Percentiles rank a stretch among this genome's conserved stretches.
Conservation (phyloP, 2,888 invertebrate species). For the Diadegma fenestrale region DNA sequence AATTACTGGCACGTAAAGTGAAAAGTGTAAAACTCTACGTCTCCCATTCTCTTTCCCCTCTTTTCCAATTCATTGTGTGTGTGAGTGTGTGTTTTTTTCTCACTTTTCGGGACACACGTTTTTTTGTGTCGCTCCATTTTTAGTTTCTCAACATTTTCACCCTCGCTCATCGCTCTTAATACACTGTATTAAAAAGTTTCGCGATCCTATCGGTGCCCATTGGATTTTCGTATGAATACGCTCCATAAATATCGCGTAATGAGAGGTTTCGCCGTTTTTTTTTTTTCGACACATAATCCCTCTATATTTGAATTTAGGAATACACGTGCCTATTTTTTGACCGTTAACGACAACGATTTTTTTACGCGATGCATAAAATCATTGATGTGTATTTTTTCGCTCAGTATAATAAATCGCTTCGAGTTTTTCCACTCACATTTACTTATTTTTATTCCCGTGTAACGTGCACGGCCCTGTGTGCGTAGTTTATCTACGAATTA, state of each 20-base stretch:
- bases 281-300: background rate
- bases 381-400: background rate
- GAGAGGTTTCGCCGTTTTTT: background rate
- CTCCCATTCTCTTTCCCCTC: slow-evolving; percentile 25
- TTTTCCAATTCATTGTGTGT: slow-evolving; percentile 18
- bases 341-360: background rate
- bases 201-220: background rate
- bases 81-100: background rate
- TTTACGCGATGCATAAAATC: background rate
- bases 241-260: slow-evolving; percentile 28
- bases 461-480: background rate
- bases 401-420: background rate
- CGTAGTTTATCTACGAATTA: background rate
- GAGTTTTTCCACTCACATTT: background rate
- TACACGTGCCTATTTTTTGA: background rate
- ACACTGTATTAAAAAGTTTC: slow-evolving; percentile 32
- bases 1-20: slow-evolving; percentile 64
- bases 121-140: background rate
- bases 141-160: slow-evolving; percentile 15
- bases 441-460: background rate
- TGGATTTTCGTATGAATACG: slow-evolving; percentile 5
- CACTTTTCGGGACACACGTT: slow-evolving; percentile 36
- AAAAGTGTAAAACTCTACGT: slow-evolving; percentile 53
- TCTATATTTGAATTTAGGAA: background rate
- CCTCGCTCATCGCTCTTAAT: slow-evolving; percentile 27